Evolutionary conservation across 2,113 vertebrate genomes (phyloP).

Genomic region (Tragelaphus imberbis): DNA sequence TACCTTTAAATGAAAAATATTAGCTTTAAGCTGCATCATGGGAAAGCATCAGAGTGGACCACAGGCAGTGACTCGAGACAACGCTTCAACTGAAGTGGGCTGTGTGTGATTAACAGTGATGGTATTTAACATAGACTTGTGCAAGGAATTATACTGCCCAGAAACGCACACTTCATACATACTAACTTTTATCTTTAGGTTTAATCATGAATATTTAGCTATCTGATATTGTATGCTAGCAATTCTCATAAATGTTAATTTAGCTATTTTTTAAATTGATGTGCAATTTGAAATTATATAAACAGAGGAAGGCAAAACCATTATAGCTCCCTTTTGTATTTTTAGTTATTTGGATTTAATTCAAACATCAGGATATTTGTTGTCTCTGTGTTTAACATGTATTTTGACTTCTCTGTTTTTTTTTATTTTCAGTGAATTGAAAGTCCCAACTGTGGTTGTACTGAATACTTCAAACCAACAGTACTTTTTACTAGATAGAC

Average conservation of each 20-base stretch:
- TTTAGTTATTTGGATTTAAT: neutral
- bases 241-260: neutral
- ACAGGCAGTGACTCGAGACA: neutral
- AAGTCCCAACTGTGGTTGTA: constrained; percentile 92
- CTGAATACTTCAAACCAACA: constrained; percentile 98
- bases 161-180: neutral
- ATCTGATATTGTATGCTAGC: neutral
- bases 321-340: neutral
- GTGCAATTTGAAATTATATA: neutral
- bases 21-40: no score
- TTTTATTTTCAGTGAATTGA: constrained; percentile 86
- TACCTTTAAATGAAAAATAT: neutral
- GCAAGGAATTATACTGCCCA: neutral
- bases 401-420: constrained; percentile 14
- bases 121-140: neutral
- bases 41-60: neutral
- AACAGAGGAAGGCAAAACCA: neutral
- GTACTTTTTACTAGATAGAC: constrained; percentile 90
- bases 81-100: neutral
- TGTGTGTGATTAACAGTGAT: neutral
- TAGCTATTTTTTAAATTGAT: neutral
- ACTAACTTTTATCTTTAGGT: neutral
- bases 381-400: neutral
- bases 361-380: neutral
- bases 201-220: neutral